phyloP scores from a whole-genome alignment of 2,113 vertebrate genomes.

The Dicentrarchus labrax region DNA sequence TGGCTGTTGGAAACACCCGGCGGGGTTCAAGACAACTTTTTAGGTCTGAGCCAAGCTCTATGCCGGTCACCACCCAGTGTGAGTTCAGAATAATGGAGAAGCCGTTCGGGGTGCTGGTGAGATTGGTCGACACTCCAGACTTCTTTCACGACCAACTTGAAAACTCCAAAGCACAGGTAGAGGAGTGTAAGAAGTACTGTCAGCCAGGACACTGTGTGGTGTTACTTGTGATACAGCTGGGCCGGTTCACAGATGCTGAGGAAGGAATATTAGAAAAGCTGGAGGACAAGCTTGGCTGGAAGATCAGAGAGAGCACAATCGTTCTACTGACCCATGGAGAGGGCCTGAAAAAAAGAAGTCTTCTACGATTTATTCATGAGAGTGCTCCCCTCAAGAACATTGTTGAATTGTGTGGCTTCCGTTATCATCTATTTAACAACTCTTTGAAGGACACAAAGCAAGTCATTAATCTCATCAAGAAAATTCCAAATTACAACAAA shows the following conservation, averaged over 20 bases:
- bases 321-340: slow-evolving; percentile 44
- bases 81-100: neutral
- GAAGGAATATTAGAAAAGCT: slow-evolving; percentile 33
- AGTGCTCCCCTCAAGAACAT: neutral
- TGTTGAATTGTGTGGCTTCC: neutral
- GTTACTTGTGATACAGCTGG: slow-evolving; percentile 48
- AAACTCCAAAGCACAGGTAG: neutral
- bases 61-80: slow-evolving; percentile 33
- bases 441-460: neutral
- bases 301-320: slow-evolving; percentile 20
- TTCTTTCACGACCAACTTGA: slow-evolving; percentile 18
- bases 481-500: neutral
- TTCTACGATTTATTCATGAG: rapidly evolving
- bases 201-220: neutral
- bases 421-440: slow-evolving; percentile 29
- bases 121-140: slow-evolving; percentile 49
- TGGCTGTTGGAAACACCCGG: neutral
- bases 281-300: slow-evolving; percentile 3
- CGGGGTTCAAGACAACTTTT: neutral
- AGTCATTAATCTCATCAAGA: slow-evolving; percentile 36
- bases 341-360: neutral
- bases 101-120: neutral
- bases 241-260: slow-evolving; percentile 27
- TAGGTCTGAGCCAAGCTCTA: slow-evolving; percentile 12
- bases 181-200: slow-evolving; percentile 44